Evolutionary conservation across 2,888 invertebrate genomes (phyloP).

Genomic region (Chironomus tentans): DNA sequence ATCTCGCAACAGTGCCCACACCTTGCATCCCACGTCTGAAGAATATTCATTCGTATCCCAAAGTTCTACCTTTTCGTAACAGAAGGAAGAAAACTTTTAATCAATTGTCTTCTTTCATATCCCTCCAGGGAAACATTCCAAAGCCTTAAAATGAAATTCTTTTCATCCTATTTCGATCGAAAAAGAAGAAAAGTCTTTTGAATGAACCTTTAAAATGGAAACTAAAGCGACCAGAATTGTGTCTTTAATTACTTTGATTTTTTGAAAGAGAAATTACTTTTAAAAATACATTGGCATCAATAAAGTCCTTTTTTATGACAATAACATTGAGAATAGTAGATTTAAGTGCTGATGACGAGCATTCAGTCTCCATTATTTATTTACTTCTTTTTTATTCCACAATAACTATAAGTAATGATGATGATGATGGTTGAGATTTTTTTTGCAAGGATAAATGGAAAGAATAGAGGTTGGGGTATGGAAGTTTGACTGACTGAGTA

Average conservation of each 20-base stretch:
- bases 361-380: not conserved
- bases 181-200: no score
- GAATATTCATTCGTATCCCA: no score
- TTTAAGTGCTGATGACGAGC: not conserved
- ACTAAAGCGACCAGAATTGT: no score
- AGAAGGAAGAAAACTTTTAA: not conserved
- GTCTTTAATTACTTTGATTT: no score
- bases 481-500: no score
- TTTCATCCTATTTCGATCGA: not conserved
- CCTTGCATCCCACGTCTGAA: no score
- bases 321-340: not conserved
- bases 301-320: not conserved
- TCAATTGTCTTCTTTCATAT: not conserved
- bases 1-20: no score
- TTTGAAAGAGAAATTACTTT: no score
- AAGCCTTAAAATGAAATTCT: not conserved
- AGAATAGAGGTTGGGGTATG: not conserved
- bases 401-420: no score
- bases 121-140: not conserved
- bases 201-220: no score
- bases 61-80: not conserved
- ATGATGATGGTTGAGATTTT: no score
- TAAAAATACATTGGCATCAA: not conserved
- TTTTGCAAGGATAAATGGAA: no score
- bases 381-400: not conserved